Percentiles rank a stretch among this genome's conserved stretches.
Evolutionary conservation across 2,797 vertebrate species (phyloP).

Genomic region (Neomorphus geoffroyi): DNA sequence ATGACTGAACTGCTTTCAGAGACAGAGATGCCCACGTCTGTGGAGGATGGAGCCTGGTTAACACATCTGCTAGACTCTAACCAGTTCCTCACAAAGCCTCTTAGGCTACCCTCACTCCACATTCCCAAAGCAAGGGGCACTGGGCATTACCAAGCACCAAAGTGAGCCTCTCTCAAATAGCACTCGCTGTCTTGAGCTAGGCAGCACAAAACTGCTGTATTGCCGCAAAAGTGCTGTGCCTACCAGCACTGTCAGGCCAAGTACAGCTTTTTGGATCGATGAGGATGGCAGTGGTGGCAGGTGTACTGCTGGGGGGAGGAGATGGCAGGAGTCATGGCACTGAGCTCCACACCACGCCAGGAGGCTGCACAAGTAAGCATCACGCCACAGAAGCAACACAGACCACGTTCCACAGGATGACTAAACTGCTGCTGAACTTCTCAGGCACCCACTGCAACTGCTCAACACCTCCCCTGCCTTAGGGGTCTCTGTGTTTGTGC

Average conservation of each 20-base stretch:
- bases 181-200: neutral
- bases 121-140: neutral
- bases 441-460: neutral
- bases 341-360: rapidly evolving
- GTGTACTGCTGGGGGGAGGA: neutral
- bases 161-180: neutral
- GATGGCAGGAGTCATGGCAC: neutral
- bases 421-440: neutral
- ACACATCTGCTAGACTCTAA: neutral
- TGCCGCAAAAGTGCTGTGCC: neutral
- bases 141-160: neutral
- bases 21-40: neutral
- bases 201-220: neutral
- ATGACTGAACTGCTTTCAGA: neutral
- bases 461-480: neutral
- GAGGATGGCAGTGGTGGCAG: neutral
- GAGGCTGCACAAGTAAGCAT: rapidly evolving
- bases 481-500: neutral
- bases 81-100: neutral
- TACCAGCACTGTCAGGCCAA: neutral
- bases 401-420: neutral
- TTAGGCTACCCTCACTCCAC: neutral
- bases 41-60: neutral
- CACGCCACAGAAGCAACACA: rapidly evolving
- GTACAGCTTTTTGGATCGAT: neutral